phyloP scores from a whole-genome alignment of 2,113 vertebrate genomes.

The Osmerus mordax region DNA sequence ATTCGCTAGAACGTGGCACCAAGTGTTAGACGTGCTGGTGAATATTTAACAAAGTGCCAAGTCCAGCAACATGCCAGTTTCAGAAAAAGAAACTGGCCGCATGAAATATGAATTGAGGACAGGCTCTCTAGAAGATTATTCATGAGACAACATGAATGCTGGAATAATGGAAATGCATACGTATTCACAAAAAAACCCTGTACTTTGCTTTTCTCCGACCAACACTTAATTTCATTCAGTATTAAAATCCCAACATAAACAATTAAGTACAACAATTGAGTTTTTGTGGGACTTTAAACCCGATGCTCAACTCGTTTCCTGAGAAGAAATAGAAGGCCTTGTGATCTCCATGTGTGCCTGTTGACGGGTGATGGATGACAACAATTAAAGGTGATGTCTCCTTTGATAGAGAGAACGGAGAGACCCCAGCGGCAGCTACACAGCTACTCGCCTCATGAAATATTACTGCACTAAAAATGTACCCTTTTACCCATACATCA shows the following conservation, averaged over 20 bases:
- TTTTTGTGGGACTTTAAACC: conserved; percentile 6
- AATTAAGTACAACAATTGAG: conserved; percentile 9
- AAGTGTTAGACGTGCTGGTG: conserved; percentile 24
- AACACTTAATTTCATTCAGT: conserved; percentile 31
- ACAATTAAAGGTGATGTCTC: conserved; percentile 67
- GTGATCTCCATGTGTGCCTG: conserved; percentile 46
- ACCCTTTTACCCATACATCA: conserved; percentile 50
- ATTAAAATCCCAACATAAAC: conserved; percentile 12
- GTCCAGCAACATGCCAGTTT: background rate
- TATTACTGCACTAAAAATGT: conserved; percentile 51
- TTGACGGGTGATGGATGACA: conserved; percentile 60
- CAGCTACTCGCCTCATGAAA: conserved; percentile 50
- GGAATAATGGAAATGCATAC: background rate
- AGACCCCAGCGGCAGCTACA: conserved; percentile 46
- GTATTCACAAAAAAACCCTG: background rate
- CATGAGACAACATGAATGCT: conserved; percentile 9
- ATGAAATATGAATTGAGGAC: conserved; percentile 11
- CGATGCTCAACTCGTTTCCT: conserved; percentile 19
- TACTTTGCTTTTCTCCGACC: conserved; percentile 5
- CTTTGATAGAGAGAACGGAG: conserved; percentile 51
- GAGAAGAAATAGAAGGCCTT: conserved; percentile 43
- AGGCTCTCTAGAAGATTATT: conserved; percentile 28
- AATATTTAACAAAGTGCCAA: conserved; percentile 30
- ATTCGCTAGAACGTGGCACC: background rate
- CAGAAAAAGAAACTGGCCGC: conserved; percentile 3